phyloP scores from a whole-genome alignment of 1,140 invertebrate genomes.

The Phenacoccus solenopsis region DNA sequence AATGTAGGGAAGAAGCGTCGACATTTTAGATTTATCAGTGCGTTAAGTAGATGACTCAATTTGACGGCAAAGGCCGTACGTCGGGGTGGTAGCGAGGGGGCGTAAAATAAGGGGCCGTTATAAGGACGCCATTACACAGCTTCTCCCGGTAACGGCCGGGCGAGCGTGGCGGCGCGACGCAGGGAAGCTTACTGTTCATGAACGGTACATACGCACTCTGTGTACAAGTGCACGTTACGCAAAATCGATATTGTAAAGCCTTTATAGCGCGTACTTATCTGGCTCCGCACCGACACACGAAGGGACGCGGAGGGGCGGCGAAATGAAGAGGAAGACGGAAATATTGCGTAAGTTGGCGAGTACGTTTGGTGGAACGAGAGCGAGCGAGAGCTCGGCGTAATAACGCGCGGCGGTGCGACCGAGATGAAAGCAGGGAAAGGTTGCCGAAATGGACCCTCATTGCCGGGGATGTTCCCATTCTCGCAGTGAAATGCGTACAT shows the following conservation, averaged over 20 bases:
- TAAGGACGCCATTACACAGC: constrained; percentile 13
- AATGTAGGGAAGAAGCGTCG: constrained; percentile 17
- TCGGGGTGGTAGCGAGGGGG: neutral
- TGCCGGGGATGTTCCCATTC: constrained; percentile 10
- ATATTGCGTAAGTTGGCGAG: constrained; percentile 17
- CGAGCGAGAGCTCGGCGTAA: neutral
- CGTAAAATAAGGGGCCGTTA: constrained; percentile 9
- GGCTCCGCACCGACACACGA: too few relatives aligned
- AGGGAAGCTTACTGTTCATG: neutral
- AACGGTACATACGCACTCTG: constrained; percentile 12
- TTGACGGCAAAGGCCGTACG: constrained; percentile 9
- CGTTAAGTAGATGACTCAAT: constrained; percentile 17
- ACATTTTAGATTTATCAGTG: constrained; percentile 18
- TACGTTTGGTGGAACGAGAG: neutral
- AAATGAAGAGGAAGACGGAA: constrained; percentile 10
- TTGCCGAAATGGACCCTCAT: constrained; percentile 16
- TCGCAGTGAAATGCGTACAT: constrained; percentile 2
- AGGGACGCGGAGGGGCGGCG: neutral
- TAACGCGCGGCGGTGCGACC: neutral
- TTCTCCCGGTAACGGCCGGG: neutral
- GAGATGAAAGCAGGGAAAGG: neutral
- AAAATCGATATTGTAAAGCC: constrained; percentile 18
- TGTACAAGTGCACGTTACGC: constrained; percentile 16
- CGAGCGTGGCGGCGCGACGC: neutral
- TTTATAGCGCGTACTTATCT: constrained; percentile 11